These are phyloP conservation scores for Brachionus asplanchnoidis DNA, from an alignment of 1,140 invertebrate genomes.

Conservation along the genomic window DNA sequence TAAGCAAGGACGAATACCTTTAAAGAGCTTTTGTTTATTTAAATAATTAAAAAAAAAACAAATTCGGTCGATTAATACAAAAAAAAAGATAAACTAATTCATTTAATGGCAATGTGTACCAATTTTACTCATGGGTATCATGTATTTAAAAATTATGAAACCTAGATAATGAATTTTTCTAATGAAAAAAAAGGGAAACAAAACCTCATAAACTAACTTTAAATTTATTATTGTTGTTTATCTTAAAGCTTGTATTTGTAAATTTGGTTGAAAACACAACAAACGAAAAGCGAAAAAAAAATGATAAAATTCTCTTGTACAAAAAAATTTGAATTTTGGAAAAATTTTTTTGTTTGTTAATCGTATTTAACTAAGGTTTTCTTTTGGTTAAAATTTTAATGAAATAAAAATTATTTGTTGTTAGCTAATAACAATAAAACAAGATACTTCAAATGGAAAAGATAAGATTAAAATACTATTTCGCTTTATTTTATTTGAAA, in stretches of 20 bases:
- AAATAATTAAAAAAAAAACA: neutral
- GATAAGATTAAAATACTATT: constrained; percentile 20
- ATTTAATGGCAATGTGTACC: neutral
- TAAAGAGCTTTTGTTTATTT: neutral
- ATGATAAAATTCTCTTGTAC: neutral
- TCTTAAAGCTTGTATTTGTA: neutral
- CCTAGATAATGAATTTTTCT: neutral
- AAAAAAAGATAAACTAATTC: neutral
- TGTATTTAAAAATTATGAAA: neutral
- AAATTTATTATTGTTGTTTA: neutral
- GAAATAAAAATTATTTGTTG: neutral
- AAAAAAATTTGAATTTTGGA: neutral
- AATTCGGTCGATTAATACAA: neutral
- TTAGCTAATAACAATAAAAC: constrained; percentile 1
- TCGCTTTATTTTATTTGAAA: neutral
- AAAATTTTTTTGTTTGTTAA: constrained; percentile 20
- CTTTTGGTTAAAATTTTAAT: neutral
- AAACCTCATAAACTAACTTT: neutral
- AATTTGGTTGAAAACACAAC: neutral
- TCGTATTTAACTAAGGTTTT: constrained; percentile 6
- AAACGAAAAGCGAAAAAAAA: neutral
- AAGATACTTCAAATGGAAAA: neutral
- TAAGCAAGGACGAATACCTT: neutral
- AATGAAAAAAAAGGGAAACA: neutral
- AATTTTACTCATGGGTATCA: neutral